Percentiles rank a stretch among this genome's conserved stretches.
These are phyloP conservation scores for Todus mexicanus DNA, from an alignment of 2,797 vertebrate genomes.

Conservation along the genomic window DNA sequence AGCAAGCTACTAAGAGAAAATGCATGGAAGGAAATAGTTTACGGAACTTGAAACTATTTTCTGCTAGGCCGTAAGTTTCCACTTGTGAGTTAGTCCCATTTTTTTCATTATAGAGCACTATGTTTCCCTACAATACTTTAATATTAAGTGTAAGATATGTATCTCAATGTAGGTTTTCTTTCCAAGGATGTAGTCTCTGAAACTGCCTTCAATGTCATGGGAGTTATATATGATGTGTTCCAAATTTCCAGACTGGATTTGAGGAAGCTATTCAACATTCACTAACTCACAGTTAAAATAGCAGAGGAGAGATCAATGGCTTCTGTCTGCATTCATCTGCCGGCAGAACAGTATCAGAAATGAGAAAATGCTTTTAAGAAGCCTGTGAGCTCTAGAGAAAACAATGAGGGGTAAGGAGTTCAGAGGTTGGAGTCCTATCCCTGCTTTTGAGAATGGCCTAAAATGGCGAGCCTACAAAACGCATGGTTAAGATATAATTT, in stretches of 20 bases:
- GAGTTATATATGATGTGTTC: not conserved
- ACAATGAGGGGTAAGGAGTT: not conserved
- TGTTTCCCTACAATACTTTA: not conserved
- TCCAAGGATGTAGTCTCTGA: not conserved
- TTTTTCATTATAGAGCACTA: not conserved
- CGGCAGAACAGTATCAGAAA: not conserved
- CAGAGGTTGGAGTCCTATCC: not conserved
- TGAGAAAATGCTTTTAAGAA: not conserved
- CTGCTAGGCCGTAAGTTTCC: not conserved
- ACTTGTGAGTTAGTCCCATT: not conserved
- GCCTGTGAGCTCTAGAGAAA: not conserved
- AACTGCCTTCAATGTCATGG: not conserved
- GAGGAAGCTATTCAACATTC: not conserved
- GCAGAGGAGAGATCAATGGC: not conserved
- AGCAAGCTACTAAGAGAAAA: not conserved
- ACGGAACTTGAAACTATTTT: not conserved
- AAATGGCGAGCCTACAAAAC: not conserved
- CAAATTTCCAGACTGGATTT: not conserved
- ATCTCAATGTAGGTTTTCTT: not conserved
- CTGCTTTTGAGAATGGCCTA: not conserved
- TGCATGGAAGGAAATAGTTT: not conserved
- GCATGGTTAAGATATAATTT: not conserved
- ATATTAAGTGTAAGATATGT: not conserved
- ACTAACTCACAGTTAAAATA: not conserved
- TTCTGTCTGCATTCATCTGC: not conserved